Evolutionary conservation across 2,113 vertebrate genomes (phyloP).

Genomic region (Erpornis zantholeuca): DNA sequence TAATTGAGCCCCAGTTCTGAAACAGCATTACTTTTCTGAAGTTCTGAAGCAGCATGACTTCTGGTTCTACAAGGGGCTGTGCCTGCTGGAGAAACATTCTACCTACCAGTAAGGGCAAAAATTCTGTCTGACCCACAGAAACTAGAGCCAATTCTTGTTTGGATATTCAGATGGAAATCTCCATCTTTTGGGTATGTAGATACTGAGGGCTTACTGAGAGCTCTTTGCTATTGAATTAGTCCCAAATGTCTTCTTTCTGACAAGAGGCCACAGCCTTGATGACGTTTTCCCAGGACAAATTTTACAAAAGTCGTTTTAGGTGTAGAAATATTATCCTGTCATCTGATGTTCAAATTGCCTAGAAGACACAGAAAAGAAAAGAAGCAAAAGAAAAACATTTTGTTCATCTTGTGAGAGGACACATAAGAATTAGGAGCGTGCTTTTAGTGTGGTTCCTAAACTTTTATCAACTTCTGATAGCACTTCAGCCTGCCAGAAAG

Average conservation of each 20-base stretch:
- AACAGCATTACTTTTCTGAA: too few species aligned
- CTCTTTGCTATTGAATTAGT: not conserved
- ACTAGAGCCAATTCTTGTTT: too few species aligned
- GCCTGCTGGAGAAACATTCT: too few species aligned
- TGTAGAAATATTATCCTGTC: not conserved
- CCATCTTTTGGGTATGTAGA: not conserved
- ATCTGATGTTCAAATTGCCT: not conserved
- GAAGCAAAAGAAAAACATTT: not conserved
- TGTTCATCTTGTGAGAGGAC: not conserved
- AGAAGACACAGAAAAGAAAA: not conserved
- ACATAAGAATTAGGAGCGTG: not conserved
- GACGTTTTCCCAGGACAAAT: not conserved
- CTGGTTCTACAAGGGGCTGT: too few species aligned
- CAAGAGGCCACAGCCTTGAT: not conserved
- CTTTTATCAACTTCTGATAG: not conserved
- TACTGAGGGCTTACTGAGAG: not conserved
- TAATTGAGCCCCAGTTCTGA: too few species aligned
- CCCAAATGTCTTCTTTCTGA: not conserved
- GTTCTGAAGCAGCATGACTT: too few species aligned
- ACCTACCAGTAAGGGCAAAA: too few species aligned
- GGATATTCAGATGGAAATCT: not conserved
- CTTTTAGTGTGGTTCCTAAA: not conserved
- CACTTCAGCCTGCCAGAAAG: not conserved
- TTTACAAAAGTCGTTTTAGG: not conserved
- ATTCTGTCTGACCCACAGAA: too few species aligned